Conservation (phyloP, 2,113 vertebrate genomes). For the Vombatus ursinus region DNA sequence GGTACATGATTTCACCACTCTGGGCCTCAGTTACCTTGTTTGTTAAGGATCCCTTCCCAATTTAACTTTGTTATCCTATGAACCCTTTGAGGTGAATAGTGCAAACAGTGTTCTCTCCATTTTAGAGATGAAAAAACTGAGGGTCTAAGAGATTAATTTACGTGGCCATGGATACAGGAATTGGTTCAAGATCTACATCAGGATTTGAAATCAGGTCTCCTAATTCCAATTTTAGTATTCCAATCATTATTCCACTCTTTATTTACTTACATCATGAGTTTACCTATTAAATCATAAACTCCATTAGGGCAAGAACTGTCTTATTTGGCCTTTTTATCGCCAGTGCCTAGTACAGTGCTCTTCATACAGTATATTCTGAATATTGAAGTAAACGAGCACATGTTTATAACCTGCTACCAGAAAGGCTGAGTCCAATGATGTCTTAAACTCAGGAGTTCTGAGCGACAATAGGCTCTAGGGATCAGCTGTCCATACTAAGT, state of each 20-base stretch:
- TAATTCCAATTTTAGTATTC: neutral
- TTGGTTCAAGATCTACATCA: neutral
- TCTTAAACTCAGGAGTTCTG: neutral
- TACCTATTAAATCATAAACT: neutral
- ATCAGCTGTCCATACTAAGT: neutral
- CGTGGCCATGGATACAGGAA: neutral
- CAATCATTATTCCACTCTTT: neutral
- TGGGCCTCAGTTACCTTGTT: neutral
- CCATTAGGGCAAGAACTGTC: neutral
- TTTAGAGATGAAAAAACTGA: neutral
- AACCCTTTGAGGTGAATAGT: neutral
- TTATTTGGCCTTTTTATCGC: neutral
- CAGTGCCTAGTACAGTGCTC: neutral
- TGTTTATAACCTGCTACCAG: neutral
- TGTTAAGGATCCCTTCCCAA: neutral
- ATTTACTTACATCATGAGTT: neutral
- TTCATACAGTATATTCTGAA: neutral
- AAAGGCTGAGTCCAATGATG: neutral
- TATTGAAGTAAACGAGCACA: neutral
- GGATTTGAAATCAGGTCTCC: neutral
- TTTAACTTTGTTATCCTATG: neutral
- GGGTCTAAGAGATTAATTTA: neutral
- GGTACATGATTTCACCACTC: neutral
- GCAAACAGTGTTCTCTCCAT: neutral
- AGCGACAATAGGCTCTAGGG: neutral